Evolutionary conservation across 2,888 invertebrate genomes (phyloP).

Genomic region (Bugula neritina): DNA sequence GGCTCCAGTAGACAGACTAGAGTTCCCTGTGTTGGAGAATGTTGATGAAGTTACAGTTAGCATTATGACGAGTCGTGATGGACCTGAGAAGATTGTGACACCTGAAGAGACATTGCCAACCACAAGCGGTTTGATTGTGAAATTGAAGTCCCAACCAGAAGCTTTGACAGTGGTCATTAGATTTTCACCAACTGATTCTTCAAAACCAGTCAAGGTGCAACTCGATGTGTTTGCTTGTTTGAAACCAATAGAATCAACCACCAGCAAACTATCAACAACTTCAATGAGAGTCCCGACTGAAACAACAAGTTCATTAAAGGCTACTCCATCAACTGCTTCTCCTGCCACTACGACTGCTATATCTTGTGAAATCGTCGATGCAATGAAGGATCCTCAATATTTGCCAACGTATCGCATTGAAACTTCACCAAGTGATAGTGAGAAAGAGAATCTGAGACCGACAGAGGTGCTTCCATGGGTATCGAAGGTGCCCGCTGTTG

Average conservation of each 20-base stretch:
- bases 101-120: not conserved
- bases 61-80: not conserved
- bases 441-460: not conserved
- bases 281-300: not conserved
- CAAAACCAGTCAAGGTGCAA: not conserved
- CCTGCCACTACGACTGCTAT: not conserved
- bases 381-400: not conserved
- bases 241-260: not conserved
- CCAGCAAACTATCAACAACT: not conserved
- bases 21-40: not conserved
- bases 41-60: not conserved
- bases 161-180: not conserved
- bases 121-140: not conserved
- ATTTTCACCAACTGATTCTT: not conserved
- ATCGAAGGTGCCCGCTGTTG: not conserved
- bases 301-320: not conserved
- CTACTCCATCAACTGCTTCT: not conserved
- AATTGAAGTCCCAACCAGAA: not conserved
- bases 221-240: not conserved
- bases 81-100: not conserved
- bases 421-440: not conserved
- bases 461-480: not conserved
- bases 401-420: not conserved
- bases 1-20: not conserved
- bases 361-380: not conserved